Base-by-base conservation (phyloP, 2,888 invertebrate genomes). In the Phasia obesa region DNA sequence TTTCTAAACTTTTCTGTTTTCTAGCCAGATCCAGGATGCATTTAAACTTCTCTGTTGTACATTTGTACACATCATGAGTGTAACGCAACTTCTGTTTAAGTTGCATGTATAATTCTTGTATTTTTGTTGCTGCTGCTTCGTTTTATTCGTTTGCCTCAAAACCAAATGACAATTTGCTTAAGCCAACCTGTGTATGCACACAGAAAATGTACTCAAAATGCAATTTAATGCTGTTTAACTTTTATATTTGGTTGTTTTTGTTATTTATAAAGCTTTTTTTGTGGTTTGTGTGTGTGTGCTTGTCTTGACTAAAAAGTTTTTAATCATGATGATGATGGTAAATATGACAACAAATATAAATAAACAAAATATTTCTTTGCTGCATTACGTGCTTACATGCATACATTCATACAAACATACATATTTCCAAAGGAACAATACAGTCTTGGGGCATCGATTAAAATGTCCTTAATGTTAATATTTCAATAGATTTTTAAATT, bases 221-320 rank as follows among this genome's bases (percentile, higher is more conserved):
- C 81, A 86, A 84, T 86, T 84, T 85, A 78, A 84, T 80, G 85
- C 84, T 86, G 85, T 84, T 86, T 86, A 84, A 85, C 79, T 86
- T 85, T 85, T 42, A 19, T 44, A 51, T 81, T 84, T 79, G 78
- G 55, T 78, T 75, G 71, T 82, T 78, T n/a, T 42, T 42, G 49
- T 67, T 65, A 59, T 75, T 65, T 75, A 9, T 47, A 55, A 19
- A 31, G 21, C 6, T n/a, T 59, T 57, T 59, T 38, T 59, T 4
- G 35, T 57, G n/a, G 17, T 25, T n/a, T 51, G 23, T 42, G n/a
- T 38, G 44, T 21, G 17, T 19, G 35, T 51, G 17, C 53, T 31
- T 65, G 57, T 75, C 17, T 53, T 55, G 57, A 79, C 42, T 51
- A 64, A 53, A 73, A 84, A 76, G 21, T 81, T 81, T 81, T 81